Conservation (phyloP, 1,140 invertebrate species). For the Tigriopus japonicus region DNA sequence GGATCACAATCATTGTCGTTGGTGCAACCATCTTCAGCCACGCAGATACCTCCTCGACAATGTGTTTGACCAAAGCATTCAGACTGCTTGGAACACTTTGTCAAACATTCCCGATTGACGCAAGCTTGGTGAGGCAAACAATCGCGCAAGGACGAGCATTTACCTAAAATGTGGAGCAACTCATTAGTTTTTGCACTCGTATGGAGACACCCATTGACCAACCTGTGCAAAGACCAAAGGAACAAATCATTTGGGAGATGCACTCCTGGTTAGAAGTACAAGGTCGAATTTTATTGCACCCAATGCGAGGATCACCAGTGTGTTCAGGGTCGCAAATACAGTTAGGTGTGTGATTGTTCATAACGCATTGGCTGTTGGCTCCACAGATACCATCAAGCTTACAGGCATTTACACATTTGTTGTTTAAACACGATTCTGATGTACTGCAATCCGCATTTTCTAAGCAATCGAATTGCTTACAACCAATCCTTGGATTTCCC, state of each 20-base stretch:
- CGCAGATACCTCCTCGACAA: slow-evolving; percentile 11
- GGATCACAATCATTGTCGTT: not conserved
- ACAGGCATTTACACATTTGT: slow-evolving; percentile 60
- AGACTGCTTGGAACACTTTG: slow-evolving; percentile 50
- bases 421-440: slow-evolving; percentile 50
- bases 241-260: slow-evolving; percentile 4
- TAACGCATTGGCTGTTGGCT: slow-evolving; percentile 44
- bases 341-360: not conserved
- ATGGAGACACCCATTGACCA: not conserved
- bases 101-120: slow-evolving; percentile 34
- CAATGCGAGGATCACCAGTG: slow-evolving; percentile 28
- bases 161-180: not conserved
- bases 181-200: not conserved
- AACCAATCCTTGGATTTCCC: slow-evolving; percentile 30
- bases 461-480: slow-evolving; percentile 49
- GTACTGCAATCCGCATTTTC: slow-evolving; percentile 51
- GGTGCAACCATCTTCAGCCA: not conserved
- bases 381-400: slow-evolving; percentile 58
- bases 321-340: slow-evolving; percentile 41
- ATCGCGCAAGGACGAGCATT: slow-evolving; percentile 24
- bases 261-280: slow-evolving; percentile 4
- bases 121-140: slow-evolving; percentile 52
- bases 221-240: slow-evolving; percentile 12
- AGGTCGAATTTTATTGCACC: not conserved
- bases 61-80: slow-evolving; percentile 33